Base-by-base conservation (phyloP, 2,113 vertebrate genomes). In the Bufo gargarizans region DNA sequence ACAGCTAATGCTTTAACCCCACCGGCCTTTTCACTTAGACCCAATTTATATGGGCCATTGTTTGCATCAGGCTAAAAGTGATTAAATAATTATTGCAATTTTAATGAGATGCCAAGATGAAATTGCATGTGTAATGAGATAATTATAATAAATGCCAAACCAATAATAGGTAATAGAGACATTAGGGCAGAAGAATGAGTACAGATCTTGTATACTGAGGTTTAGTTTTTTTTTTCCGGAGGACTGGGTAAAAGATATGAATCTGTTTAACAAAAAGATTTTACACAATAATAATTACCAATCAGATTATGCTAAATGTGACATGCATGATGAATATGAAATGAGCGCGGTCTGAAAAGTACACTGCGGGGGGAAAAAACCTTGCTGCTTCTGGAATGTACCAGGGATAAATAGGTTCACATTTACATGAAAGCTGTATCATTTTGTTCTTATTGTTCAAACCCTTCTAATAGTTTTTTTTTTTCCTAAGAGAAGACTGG, bases 371-470 rank as follows among this genome's bases (percentile, higher is more conserved):
- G 92, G 90, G 77, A 77, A 55, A 67, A 61, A 84, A 90, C 76
- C 55, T 77, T 19, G 43, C 33, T 90, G 85, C 78, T 92, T 67
- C 13, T 89, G 86, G 56, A 86, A 80, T 90, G 65, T 89, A 59
- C 82, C 1, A 0, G 63, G 86, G 90, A 89, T 92, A 88, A 92
- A 80, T 77, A 55, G 78, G 16, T 67, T 82, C 43, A 0, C 69
- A 20, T 82, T 90, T 89, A 84, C 90, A 89, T 89, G 84, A 89
- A 89, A 78, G 58, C 59, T 83, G 88, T 91, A 92, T 90, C 85
- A 89, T 89, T 81, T 88, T 84, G 61, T 83, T 90, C 85, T 84
- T 91, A 89, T 92, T 92, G 90, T 93, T 90, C 89, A 56, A 45
- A 6, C 71, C 0, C 9, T 59, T 47, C 67, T 86, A 79, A 0